Percentiles rank a stretch among this genome's conserved stretches.
Evolutionary conservation across 2,797 vertebrate species (phyloP).

Genomic region (Trachops cirrhosus): DNA sequence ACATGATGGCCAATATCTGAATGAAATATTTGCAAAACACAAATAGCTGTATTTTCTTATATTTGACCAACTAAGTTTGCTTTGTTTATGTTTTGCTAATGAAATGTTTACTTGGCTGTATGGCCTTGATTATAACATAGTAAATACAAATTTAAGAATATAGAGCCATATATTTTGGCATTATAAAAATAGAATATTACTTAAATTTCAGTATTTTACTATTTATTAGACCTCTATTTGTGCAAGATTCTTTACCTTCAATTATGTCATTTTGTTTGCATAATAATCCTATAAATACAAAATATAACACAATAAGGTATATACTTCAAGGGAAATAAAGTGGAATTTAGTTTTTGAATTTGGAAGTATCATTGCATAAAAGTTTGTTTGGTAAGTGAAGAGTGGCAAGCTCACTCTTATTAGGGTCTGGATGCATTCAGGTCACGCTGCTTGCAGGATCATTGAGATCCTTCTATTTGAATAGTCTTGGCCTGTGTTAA

Average conservation of each 20-base stretch:
- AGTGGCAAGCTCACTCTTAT: neutral
- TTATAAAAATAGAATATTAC: neutral
- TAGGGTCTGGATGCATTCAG: slow-evolving; percentile 39
- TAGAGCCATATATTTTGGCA: neutral
- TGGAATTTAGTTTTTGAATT: slow-evolving; percentile 5
- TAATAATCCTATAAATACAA: neutral
- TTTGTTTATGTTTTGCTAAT: slow-evolving; percentile 25
- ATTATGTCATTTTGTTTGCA: neutral
- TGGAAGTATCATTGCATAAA: neutral
- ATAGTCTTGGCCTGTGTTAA: slow-evolving; percentile 44
- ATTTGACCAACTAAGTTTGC: neutral
- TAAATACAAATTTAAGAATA: neutral
- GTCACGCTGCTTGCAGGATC: slow-evolving; percentile 33
- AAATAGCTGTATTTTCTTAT: neutral
- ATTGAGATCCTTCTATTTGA: slow-evolving; percentile 61
- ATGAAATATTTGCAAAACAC: neutral
- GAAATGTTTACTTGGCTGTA: neutral
- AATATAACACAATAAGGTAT: neutral
- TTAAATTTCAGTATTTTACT: neutral
- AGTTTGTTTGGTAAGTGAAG: slow-evolving; percentile 4
- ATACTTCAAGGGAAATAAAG: neutral
- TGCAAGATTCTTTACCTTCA: neutral
- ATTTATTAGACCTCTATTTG: neutral
- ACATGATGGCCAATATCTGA: neutral
- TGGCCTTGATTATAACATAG: neutral